Evolutionary conservation across 2,797 vertebrate species (phyloP).

Genomic region (Microchirus variegatus): DNA sequence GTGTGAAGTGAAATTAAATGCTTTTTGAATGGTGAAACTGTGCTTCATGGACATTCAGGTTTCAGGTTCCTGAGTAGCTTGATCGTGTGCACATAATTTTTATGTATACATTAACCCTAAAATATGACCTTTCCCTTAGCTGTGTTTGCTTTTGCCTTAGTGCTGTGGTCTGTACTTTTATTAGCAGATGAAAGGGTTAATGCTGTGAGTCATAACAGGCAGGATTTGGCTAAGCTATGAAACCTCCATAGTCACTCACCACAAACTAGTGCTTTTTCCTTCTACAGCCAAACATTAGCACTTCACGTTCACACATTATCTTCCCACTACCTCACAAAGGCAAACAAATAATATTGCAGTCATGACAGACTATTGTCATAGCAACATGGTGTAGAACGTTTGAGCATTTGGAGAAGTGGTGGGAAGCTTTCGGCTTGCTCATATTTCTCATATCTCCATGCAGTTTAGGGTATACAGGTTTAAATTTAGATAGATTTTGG

Average conservation of each 20-base stretch:
- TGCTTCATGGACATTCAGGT: background rate
- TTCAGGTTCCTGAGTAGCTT: background rate
- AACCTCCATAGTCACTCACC: constrained; percentile 54
- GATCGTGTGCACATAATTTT: constrained; percentile 1
- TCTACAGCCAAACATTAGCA: constrained; percentile 41
- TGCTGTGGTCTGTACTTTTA: background rate
- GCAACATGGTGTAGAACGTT: constrained; percentile 58
- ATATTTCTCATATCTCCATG: constrained; percentile 49
- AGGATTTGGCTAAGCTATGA: constrained; percentile 46
- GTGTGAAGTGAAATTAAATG: constrained; percentile 5
- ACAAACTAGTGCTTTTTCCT: constrained; percentile 45
- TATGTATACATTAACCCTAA: background rate
- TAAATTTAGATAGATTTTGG: constrained; percentile 50
- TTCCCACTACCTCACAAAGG: constrained; percentile 52
- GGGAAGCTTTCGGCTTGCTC: constrained; percentile 46
- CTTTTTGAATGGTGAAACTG: constrained; percentile 14
- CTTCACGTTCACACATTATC: constrained; percentile 64
- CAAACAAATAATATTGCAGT: constrained; percentile 56
- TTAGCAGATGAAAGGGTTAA: constrained; percentile 44
- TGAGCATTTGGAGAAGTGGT: constrained; percentile 54
- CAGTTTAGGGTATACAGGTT: constrained; percentile 33
- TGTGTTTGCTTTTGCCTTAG: constrained; percentile 7
- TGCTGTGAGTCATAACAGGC: constrained; percentile 61
- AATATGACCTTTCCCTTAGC: background rate
- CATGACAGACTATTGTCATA: constrained; percentile 65